Conservation (phyloP, 2,888 invertebrate species). For the Ophion ellenae region DNA sequence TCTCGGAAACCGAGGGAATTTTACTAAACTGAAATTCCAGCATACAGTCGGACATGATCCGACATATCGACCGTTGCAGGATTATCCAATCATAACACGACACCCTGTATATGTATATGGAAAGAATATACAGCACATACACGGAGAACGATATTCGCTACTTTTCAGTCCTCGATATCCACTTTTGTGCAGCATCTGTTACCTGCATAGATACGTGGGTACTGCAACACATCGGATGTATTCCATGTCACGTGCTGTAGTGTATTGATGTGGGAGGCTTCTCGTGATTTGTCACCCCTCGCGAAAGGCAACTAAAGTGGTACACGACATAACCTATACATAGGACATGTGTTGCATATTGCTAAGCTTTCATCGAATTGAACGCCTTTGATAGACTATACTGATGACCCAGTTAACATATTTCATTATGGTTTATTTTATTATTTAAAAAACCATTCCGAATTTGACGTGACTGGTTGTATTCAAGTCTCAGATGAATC, state of each 20-base stretch:
- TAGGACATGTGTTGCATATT: not conserved
- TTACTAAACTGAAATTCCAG: too few relatives aligned
- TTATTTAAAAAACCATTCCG: too few relatives aligned
- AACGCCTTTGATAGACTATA: too few relatives aligned
- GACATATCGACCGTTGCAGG: too few relatives aligned
- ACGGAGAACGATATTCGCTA: conserved; percentile 58
- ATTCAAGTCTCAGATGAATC: too few relatives aligned
- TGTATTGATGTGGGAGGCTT: not conserved
- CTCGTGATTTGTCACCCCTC: not conserved
- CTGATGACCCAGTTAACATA: too few relatives aligned
- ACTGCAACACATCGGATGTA: not conserved
- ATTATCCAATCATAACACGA: too few relatives aligned
- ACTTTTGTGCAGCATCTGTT: conserved; percentile 74
- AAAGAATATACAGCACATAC: conserved; percentile 69
- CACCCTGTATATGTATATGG: conserved; percentile 11
- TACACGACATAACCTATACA: not conserved
- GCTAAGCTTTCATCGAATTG: too few relatives aligned
- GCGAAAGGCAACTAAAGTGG: conserved; percentile 12
- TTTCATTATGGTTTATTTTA: too few relatives aligned
- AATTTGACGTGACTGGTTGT: too few relatives aligned
- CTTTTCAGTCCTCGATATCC: conserved; percentile 82
- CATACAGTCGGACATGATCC: too few relatives aligned
- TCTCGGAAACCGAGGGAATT: too few relatives aligned
- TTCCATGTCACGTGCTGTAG: not conserved
- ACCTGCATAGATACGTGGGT: not conserved